Evolutionary conservation across 2,888 invertebrate genomes (phyloP), one percentile per base, ranked within the genome.

Genomic region (Agrotis ipsilon): DNA sequence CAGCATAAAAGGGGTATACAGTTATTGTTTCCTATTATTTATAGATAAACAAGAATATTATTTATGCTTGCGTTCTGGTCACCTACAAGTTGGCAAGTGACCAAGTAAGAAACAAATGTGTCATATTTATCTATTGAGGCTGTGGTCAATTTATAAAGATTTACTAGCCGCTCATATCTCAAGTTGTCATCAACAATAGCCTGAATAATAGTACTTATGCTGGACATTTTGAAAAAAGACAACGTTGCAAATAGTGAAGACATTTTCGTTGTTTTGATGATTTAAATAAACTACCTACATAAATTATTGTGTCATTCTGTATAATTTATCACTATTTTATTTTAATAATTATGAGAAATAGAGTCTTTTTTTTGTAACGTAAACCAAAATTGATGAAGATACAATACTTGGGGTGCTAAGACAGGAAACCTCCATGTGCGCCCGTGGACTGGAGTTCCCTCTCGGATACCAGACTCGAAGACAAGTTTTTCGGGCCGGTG

Each of bases 121-220:
- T 72, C 39, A 43, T 51, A 51, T 52, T 70, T 70, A 32, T 54
- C 32, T 70, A 13, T 21, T 43, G 73, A 27, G 19, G 19, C 7
- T 27, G 21, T 43, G 16, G 27, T 72, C 63, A 62, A 69, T 62
- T 62, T 69, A 16, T 49, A n/a, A 70, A 21, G 39, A 71, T 72
- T 71, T 72, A 72, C 58, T 32, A 14, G n/a, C 4, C 32, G 7
- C 58, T 32, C 21, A 14, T 18, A 49, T 59, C 14, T 58, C 11
- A 16, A n/a, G n/a, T n/a, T 66, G 48, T 39, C n/a, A n/a, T 14
- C 55, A 55, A 55, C 55, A 55, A n/a, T 1, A 5, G n/a, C n/a
- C n/a, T 32, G 6, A 54, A 27, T 54, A 54, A n/a, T 18, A n/a
- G n/a, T 32, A 32, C n/a, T n/a, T 5, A n/a, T 4, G 13, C 6